Evolutionary conservation across 2,888 invertebrate species (phyloP), one percentile per base, ranked within the genome.

Genomic region (Drosophila limbata): DNA sequence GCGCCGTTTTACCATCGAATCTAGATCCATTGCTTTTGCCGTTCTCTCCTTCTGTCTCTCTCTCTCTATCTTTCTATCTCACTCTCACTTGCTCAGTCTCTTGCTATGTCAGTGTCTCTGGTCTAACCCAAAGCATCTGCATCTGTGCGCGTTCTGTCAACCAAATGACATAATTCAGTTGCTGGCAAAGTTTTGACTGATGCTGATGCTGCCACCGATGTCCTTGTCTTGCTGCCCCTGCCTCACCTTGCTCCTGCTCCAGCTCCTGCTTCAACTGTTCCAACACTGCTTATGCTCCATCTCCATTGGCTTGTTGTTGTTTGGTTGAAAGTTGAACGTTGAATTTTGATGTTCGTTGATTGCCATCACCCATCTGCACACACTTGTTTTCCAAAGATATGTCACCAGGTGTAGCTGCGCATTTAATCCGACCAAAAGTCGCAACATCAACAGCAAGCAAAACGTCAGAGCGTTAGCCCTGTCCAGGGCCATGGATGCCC

Each of bases 401-500:
- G 86, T 89, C 89, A 89, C 77, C 88, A 89, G 86, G 89, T 86
- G 86, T 81, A 79, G 70, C 81, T 83, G 79, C 77, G 77, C 79
- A 89, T 88, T 89, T 89, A 89, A 89, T 89, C 85, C 85, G 81
- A 85, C 85, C 85, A 71, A 86, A 86, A 86, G 88, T 89, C 88
- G 79, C 62, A 89, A 84, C 81, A 86, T 84, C 88, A 89, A 82
- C 84, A 89, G 73, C 84, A 89, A 72, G 67, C 81, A 74, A 17
- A 78, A 84, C 75, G 73, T 81, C 70, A 74, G 63, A 77, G 65
- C 40, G 40, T 40, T 42, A 50, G 28, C 21, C 50, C 28, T 21
- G 19, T 53, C 73, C 51, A 63, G 42, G 61, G 53, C 76, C 67
- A 59, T 73, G 55, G 61, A 64, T 67, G 77, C 75, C 68, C 69